Percentiles rank a stretch among this genome's conserved stretches.
Evolutionary conservation across 2,797 vertebrate genomes (phyloP).

Genomic region (Myiothlypis coronata): DNA sequence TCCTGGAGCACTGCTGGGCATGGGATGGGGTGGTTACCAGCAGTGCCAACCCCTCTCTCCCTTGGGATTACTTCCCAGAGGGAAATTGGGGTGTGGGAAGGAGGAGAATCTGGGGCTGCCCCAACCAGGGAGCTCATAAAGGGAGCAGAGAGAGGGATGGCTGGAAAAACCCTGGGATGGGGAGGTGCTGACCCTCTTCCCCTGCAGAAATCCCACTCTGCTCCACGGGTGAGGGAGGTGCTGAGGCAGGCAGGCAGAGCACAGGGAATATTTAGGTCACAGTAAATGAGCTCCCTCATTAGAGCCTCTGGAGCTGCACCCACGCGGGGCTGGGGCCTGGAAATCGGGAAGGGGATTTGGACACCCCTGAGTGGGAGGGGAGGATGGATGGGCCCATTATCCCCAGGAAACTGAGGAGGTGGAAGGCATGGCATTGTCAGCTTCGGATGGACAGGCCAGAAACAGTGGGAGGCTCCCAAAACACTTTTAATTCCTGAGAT

Average conservation of each 20-base stretch:
- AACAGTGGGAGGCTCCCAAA: not conserved
- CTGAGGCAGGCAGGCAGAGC: not conserved
- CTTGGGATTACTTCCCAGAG: not conserved
- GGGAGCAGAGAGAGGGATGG: not conserved
- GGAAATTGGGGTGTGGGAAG: not conserved
- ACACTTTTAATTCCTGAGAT: not conserved
- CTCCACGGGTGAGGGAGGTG: not conserved
- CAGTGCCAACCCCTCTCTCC: not conserved
- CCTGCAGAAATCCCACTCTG: not conserved
- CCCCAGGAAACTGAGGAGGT: fast-evolving
- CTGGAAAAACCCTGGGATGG: fast-evolving
- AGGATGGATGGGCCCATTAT: not conserved
- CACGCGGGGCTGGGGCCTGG: fast-evolving
- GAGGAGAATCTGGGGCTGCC: not conserved
- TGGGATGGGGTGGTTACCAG: not conserved
- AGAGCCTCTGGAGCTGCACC: not conserved
- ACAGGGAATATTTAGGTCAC: conserved; percentile 1
- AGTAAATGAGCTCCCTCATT: not conserved
- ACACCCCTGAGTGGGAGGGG: not conserved
- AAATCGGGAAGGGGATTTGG: not conserved
- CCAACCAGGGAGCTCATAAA: not conserved
- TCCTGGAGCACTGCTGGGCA: not conserved
- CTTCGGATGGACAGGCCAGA: not conserved
- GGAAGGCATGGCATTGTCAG: fast-evolving
- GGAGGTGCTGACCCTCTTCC: fast-evolving